A percentile compares a stretch with the other conserved stretches of the same genome.
Conservation (phyloP, 2,888 invertebrate species). For the Agriotes lineatus region DNA sequence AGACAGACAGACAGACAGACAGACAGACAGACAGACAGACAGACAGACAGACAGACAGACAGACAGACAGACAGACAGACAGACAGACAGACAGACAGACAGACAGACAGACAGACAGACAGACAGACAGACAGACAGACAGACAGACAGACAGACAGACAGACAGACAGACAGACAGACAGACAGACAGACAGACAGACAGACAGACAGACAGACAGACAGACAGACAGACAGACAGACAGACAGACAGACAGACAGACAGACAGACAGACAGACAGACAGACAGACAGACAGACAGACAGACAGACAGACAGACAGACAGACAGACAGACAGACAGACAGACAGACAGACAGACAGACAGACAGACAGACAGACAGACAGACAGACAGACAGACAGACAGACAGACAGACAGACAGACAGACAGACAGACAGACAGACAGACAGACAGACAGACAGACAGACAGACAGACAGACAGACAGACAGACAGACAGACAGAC, state of each 20-base stretch:
- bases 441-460: no score
- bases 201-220: conserved; percentile 7
- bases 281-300: conserved; percentile 7
- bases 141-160: conserved; percentile 7
- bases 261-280: conserved; percentile 7
- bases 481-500: no score
- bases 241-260: conserved; percentile 7
- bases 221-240: conserved; percentile 7
- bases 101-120: conserved; percentile 5
- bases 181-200: conserved; percentile 7
- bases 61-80: conserved; percentile 7
- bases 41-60: conserved; percentile 7
- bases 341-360: conserved; percentile 7
- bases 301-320: conserved; percentile 7
- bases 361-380: no score
- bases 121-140: conserved; percentile 5
- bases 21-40: conserved; percentile 7
- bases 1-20: conserved; percentile 7
- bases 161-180: conserved; percentile 7
- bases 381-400: no score
- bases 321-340: conserved; percentile 7
- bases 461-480: no score
- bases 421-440: no score
- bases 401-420: no score
- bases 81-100: conserved; percentile 7